Conservation (phyloP, 1,140 invertebrate species). For the Bombus vancouverensis region DNA sequence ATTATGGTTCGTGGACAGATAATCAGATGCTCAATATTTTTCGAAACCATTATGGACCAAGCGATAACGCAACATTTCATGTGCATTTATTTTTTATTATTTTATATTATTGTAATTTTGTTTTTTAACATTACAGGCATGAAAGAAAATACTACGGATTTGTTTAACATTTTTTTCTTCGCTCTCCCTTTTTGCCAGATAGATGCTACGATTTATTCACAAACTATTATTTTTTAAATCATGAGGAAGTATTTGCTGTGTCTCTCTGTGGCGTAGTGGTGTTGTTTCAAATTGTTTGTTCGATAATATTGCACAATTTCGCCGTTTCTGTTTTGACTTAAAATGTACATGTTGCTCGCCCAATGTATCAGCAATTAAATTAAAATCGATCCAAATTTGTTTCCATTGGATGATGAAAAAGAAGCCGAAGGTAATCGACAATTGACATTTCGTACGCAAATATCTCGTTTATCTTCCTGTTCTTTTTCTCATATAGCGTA, state of each 20-base stretch:
- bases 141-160: too few relatives aligned
- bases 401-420: neutral
- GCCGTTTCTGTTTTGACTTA: neutral
- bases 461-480: neutral
- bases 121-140: too few relatives aligned
- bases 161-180: neutral
- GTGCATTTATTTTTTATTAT: too few relatives aligned
- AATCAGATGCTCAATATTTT: too few relatives aligned
- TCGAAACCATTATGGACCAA: too few relatives aligned
- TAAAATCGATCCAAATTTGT: neutral
- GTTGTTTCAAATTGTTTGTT: neutral
- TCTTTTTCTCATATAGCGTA: neutral
- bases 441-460: conserved; percentile 1
- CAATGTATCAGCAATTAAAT: neutral
- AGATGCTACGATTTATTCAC: too few relatives aligned
- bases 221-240: neutral
- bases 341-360: neutral
- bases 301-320: neutral
- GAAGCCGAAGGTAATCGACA: neutral
- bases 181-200: too few relatives aligned
- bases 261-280: too few relatives aligned
- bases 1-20: too few relatives aligned
- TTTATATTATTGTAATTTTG: too few relatives aligned
- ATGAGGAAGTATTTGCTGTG: neutral
- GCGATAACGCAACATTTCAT: too few relatives aligned